These are phyloP conservation scores for Campaea margaritaria DNA, from an alignment of 2,888 invertebrate species.

Conservation along the genomic window DNA sequence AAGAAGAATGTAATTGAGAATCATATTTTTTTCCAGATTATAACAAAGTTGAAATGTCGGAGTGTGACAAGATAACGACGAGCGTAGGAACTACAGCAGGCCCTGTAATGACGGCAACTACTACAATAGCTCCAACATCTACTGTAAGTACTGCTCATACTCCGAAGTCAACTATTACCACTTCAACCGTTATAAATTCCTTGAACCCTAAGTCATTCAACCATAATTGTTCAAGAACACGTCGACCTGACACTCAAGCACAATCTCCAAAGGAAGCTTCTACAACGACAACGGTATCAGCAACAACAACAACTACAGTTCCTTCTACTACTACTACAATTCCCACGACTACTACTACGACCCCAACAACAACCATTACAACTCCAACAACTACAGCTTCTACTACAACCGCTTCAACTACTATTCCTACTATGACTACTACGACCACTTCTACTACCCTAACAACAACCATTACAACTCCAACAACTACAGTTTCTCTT, in stretches of 20 bases:
- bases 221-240: conserved; percentile 3
- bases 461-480: conserved; percentile 12
- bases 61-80: conserved; percentile 19
- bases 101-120: too few relatives aligned
- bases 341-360: conserved; percentile 15
- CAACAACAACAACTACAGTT: conserved; percentile 1
- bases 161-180: too few relatives aligned
- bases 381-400: conserved; percentile 14
- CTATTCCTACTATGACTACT: too few relatives aligned
- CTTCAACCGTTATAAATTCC: neutral
- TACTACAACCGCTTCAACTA: conserved; percentile 19
- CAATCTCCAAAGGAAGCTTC: too few relatives aligned
- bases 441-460: conserved; percentile 20
- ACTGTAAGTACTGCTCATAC: too few relatives aligned
- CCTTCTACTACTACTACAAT: conserved; percentile 16
- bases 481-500: too few relatives aligned
- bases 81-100: neutral
- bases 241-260: neutral
- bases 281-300: conserved; percentile 2
- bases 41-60: conserved; percentile 15
- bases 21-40: conserved; percentile 31
- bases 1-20: too few relatives aligned
- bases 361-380: conserved; percentile 17
- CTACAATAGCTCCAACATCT: too few relatives aligned
- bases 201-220: neutral